These are phyloP conservation scores for Apocrypta bakeri DNA, from an alignment of 1,140 invertebrate species.

Conservation along the genomic window DNA sequence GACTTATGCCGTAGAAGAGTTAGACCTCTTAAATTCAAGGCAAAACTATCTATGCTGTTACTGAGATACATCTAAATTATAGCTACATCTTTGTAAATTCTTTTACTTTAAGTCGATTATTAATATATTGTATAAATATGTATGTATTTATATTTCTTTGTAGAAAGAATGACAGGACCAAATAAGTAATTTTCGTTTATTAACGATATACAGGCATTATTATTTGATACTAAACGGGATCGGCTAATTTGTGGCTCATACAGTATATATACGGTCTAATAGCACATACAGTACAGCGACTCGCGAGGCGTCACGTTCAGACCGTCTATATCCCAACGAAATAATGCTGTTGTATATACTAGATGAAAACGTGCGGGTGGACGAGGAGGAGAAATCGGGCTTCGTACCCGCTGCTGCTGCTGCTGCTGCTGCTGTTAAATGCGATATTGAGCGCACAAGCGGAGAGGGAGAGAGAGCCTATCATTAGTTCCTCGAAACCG, in stretches of 20 bases:
- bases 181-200: background rate
- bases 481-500: constrained; percentile 43
- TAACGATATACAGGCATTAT: background rate
- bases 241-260: background rate
- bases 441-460: background rate
- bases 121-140: too few relatives aligned
- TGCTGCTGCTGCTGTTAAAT: background rate
- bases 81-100: too few relatives aligned
- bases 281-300: background rate
- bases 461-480: background rate
- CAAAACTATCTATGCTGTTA: too few relatives aligned
- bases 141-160: background rate
- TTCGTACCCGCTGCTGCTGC: background rate
- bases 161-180: background rate
- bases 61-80: too few relatives aligned
- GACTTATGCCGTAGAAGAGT: too few relatives aligned
- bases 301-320: background rate
- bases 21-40: too few relatives aligned
- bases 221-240: background rate
- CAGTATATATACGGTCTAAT: background rate
- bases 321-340: background rate
- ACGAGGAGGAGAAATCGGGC: background rate
- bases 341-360: background rate
- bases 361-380: background rate
- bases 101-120: too few relatives aligned